Base-by-base conservation (phyloP, 2,888 invertebrate genomes). In the Sinopyrophorus schimmeli region DNA sequence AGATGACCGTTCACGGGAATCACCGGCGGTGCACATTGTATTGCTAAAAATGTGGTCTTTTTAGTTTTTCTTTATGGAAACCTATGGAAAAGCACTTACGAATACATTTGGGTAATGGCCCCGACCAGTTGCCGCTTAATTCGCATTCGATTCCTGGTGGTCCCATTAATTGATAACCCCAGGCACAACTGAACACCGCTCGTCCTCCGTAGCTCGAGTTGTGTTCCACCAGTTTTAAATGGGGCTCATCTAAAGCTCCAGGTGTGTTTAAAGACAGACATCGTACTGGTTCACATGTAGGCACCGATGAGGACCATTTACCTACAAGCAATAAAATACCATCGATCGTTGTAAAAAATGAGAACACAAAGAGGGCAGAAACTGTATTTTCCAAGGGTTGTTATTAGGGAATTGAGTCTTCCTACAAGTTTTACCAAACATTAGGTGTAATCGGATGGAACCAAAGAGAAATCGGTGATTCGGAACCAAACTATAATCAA, bases 191-290 rank as follows among this genome's bases (percentile, higher is more conserved):
- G 76, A 92, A 92, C 59, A 87, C 80, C 7, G 88, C 89, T 38
- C 85, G 80, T 4, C 89, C 89, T 39, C 89, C 89, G 63, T 83
- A 87, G 60, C 86, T 88, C 50, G 88, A 84, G 74, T 91, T 90
- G 71, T 88, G 82, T 65, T 89, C 89, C 50, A 87, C 79, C 54
- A 91, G 75, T 64, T 82, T 83, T 31, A 92, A 76, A 67, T 87
- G 86, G 0, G 86, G 81, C 60, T 87, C 87, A 28, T 81, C 76
- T 3, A 84, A 74, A 43, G 79, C 80, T 39, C 88, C 76, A 28
- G 80, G 76, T 0, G 87, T 74, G 54, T 80, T 80, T 53, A 91
- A 74, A 35, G 80, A 74, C 0, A 89, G 87, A 70, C 92, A 92
- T 59, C 83, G 80, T n/a, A 91, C 87, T 57, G 84, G 81, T 66